Base-by-base conservation (phyloP, 2,113 vertebrate genomes). In the Actinemys pallida region DNA sequence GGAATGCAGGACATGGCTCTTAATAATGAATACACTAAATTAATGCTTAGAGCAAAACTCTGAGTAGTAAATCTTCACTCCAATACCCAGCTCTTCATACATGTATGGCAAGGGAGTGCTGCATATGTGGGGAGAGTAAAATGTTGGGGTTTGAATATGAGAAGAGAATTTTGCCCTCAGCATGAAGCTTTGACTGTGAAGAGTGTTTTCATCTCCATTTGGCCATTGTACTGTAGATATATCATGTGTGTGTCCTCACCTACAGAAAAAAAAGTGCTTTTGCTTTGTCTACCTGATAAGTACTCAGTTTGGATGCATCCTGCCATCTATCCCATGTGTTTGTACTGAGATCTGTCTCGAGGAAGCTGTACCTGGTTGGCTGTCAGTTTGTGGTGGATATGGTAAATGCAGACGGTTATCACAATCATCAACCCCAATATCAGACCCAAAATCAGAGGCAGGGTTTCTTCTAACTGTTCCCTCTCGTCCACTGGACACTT, bases 301-400 rank as follows among this genome's bases (percentile, higher is more conserved):
- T 57, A 53, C 10, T 27, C 2, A n/a, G 6, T 35, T 76, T 50
- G 16, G n/a, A 65, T 89, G 2, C 3, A 52, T 90, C 25, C 91
- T 47, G 69, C 49, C 81, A 59, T 91, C 97, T 98, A 98, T 88
- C 99, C 99, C 99, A 99, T 99, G 98, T 99, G 99, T 96, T 99
- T 99, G 97, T 99, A 99, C 94, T 99, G 98, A 91, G 99, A 99
- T 97, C 99, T 98, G 97, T 99, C 99, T 83, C 98, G 97, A 90
- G 99, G 99, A 65, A 99, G 99, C 93, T 99, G 99, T 29, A 98
- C 98, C 96, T 99, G 99, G 82, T 57, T 98, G 19, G 99, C 98
- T 2, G 99, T 99, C 98, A 99, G 98, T 98, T 99, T 99, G 95
- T 99, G 99, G 96, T 99, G 99, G 95, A 99, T 97, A 89, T 99